These are phyloP conservation scores for Colletes collaris DNA, from an alignment of 2,888 invertebrate genomes.

Conservation along the genomic window DNA sequence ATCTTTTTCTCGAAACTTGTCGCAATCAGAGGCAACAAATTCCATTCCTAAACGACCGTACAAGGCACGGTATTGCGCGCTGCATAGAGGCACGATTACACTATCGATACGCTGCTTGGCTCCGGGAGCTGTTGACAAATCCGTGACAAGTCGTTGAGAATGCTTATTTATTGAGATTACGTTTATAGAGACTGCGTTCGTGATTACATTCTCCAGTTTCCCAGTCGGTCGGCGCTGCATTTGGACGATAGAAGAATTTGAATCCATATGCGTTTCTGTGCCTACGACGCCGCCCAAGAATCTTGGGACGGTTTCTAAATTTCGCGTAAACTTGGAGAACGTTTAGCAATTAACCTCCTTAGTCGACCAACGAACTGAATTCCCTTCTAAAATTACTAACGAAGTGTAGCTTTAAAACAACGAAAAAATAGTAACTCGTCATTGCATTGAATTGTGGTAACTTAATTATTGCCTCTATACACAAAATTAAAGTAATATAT, in stretches of 20 bases:
- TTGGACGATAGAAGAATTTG: constrained; percentile 13
- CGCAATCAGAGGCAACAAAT: constrained; percentile 62
- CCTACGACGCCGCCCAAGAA: too few species aligned
- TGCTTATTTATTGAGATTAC: constrained; percentile 49
- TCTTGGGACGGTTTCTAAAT: too few species aligned
- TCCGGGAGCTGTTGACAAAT: constrained; percentile 38
- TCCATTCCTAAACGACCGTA: constrained; percentile 51
- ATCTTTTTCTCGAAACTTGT: constrained; percentile 51
- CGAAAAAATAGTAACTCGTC: too few species aligned
- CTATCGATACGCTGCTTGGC: constrained; percentile 11
- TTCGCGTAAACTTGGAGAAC: too few species aligned
- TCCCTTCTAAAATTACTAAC: too few species aligned
- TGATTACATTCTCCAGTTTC: not conserved
- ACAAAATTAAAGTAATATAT: too few species aligned
- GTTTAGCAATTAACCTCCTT: too few species aligned
- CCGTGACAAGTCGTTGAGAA: constrained; percentile 19
- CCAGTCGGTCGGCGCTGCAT: not conserved
- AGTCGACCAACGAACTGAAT: too few species aligned
- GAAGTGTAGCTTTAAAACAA: too few species aligned
- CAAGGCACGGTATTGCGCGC: constrained; percentile 25
- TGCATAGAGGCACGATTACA: constrained; percentile 32
- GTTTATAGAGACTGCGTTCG: constrained; percentile 14
- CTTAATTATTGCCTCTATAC: too few species aligned
- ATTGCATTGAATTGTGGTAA: too few species aligned
- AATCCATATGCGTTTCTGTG: not conserved